A percentile compares a stretch with the other conserved stretches of the same genome.
Conservation (phyloP, 2,113 vertebrate genomes). For the Corapipo altera region DNA sequence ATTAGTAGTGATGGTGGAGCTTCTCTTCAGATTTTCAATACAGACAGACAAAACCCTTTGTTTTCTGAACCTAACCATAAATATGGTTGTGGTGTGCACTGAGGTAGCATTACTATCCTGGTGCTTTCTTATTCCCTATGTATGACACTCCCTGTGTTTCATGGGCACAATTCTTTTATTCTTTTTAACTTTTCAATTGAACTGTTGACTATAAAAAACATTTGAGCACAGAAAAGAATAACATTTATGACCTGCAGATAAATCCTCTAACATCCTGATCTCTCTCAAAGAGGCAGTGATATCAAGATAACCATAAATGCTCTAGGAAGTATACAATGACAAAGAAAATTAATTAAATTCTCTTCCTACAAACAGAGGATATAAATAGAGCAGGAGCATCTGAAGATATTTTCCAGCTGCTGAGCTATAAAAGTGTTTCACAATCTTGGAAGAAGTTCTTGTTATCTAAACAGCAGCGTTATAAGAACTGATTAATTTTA, state of each 20-base stretch:
- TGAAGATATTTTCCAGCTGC: neutral
- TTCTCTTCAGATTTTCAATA: neutral
- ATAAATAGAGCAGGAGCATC: neutral
- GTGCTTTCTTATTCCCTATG: neutral
- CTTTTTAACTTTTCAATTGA: neutral
- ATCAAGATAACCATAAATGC: neutral
- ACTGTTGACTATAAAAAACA: neutral
- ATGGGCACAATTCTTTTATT: neutral
- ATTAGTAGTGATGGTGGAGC: neutral
- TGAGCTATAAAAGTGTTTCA: constrained; percentile 7
- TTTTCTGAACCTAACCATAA: neutral
- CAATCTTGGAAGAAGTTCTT: neutral
- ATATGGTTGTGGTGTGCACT: neutral
- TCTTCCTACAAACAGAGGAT: neutral
- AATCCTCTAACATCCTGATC: neutral
- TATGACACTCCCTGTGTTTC: neutral
- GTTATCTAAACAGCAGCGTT: neutral
- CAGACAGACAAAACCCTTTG: neutral
- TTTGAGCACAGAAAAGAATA: neutral
- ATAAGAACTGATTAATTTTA: neutral
- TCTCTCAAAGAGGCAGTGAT: neutral
- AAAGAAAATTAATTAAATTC: neutral
- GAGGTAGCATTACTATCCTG: neutral
- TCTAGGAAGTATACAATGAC: neutral
- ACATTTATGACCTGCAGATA: neutral